Evolutionary conservation across 1,140 invertebrate genomes (phyloP).

Genomic region (honey bee (Apis mellifera)): DNA sequence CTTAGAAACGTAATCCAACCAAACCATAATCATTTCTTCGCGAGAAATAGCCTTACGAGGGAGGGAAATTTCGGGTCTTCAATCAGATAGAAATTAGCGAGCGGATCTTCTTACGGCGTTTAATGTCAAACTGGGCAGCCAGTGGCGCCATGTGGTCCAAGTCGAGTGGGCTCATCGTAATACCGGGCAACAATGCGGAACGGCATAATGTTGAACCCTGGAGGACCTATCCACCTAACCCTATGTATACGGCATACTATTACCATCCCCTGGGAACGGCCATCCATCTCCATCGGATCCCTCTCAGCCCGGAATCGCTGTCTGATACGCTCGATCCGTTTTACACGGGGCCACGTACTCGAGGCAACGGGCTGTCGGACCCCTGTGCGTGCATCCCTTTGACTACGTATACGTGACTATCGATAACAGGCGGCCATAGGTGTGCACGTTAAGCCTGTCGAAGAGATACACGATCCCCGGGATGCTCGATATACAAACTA

Average conservation of each 20-base stretch:
- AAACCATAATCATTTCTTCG: background rate
- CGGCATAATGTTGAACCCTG: constrained; percentile 67
- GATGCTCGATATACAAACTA: constrained; percentile 71
- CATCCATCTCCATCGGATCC: constrained; percentile 81
- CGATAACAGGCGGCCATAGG: constrained; percentile 26
- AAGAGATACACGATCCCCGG: constrained; percentile 55
- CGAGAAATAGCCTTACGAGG: background rate
- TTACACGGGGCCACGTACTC: constrained; percentile 37
- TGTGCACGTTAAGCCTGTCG: constrained; percentile 41
- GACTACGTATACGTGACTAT: constrained; percentile 49
- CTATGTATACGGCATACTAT: constrained; percentile 72
- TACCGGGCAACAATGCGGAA: constrained; percentile 71
- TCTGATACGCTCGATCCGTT: constrained; percentile 58
- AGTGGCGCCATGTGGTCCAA: constrained; percentile 75
- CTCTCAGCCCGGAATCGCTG: constrained; percentile 76
- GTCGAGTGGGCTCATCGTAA: constrained; percentile 79
- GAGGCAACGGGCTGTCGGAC: background rate
- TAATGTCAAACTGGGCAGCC: constrained; percentile 64
- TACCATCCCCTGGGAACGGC: constrained; percentile 75
- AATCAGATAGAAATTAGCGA: constrained; percentile 40
- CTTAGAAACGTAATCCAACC: background rate
- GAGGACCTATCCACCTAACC: constrained; percentile 61
- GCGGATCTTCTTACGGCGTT: constrained; percentile 42
- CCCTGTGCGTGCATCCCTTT: constrained; percentile 45
- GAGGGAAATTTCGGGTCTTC: background rate